phyloP scores from a whole-genome alignment of 2,113 vertebrate species.

The Chionis minor region DNA sequence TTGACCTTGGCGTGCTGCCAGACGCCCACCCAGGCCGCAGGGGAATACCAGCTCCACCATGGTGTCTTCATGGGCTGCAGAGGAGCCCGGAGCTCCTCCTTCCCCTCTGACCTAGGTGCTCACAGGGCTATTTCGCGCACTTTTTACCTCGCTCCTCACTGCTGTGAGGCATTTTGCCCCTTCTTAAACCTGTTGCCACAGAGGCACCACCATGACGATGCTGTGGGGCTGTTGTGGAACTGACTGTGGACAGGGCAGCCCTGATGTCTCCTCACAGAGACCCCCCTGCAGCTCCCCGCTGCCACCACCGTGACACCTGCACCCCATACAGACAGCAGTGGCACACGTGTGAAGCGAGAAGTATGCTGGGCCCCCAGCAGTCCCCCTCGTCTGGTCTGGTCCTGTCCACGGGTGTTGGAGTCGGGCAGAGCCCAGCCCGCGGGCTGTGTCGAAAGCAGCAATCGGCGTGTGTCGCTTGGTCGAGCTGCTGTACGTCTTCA shows the following conservation, averaged over 20 bases:
- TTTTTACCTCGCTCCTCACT: background rate
- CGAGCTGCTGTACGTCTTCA: accelerated
- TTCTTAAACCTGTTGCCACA: background rate
- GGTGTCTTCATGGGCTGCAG: background rate
- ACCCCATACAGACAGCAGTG: too few species aligned
- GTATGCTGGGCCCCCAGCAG: too few species aligned
- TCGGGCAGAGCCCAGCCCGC: background rate
- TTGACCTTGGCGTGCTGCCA: background rate
- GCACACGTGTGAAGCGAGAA: background rate
- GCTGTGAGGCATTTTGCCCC: background rate
- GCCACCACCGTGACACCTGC: background rate
- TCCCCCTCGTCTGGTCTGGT: background rate
- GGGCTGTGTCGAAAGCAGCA: background rate
- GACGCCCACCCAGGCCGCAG: background rate
- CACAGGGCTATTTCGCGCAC: background rate
- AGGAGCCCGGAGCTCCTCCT: background rate
- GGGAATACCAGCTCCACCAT: accelerated
- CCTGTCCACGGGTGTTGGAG: accelerated
- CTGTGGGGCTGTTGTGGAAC: too few species aligned
- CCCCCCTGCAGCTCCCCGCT: accelerated
- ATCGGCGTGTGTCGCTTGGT: background rate
- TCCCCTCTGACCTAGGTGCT: background rate
- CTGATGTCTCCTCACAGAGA: background rate
- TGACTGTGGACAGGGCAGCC: background rate
- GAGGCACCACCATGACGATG: accelerated